A percentile compares a stretch with the other conserved stretches of the same genome.
Evolutionary conservation across 2,113 vertebrate species (phyloP).

Genomic region (Forbesichthys papilliferus): DNA sequence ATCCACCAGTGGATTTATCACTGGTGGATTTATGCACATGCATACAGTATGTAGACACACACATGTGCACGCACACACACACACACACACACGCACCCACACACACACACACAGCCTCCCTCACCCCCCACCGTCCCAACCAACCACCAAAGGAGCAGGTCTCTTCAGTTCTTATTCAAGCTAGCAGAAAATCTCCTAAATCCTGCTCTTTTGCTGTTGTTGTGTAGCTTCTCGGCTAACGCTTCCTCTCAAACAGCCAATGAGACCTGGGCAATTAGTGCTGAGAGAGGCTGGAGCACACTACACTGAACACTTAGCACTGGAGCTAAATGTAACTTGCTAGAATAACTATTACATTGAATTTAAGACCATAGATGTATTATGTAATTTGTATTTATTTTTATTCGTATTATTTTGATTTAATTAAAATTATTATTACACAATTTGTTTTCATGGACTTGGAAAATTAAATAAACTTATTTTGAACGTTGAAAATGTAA

Average conservation of each 20-base stretch:
- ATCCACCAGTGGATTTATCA: constrained; percentile 65
- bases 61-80: neutral
- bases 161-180: constrained; percentile 65
- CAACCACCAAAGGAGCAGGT: constrained; percentile 41
- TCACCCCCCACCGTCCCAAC: constrained; percentile 6
- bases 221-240: constrained; percentile 77
- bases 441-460: too few species aligned
- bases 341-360: neutral
- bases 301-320: constrained; percentile 44
- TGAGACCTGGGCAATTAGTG: constrained; percentile 78
- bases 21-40: constrained; percentile 52
- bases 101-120: constrained; percentile 25
- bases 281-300: constrained; percentile 44
- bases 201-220: constrained; percentile 72
- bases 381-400: neutral
- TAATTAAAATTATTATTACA: neutral
- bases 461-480: neutral
- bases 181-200: constrained; percentile 73
- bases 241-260: constrained; percentile 70
- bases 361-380: neutral
- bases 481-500: too few species aligned
- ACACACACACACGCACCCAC: constrained; percentile 29
- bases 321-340: neutral
- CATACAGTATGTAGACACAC: neutral
- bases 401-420: neutral